These are phyloP conservation scores for Drosophila elegans DNA, from an alignment of 1,140 invertebrate genomes.

Conservation along the genomic window DNA sequence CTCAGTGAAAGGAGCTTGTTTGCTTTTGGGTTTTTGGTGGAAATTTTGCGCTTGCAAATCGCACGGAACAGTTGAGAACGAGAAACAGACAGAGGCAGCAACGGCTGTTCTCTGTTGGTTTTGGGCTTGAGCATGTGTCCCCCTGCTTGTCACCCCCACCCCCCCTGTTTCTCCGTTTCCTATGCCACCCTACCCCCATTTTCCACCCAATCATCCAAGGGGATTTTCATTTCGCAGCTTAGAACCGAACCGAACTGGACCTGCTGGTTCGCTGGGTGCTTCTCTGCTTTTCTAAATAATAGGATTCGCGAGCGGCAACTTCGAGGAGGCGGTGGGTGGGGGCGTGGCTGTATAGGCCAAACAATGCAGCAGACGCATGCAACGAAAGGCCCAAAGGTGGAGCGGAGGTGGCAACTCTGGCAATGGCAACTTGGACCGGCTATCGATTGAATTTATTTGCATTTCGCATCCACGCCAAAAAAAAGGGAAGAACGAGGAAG, in stretches of 20 bases:
- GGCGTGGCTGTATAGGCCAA: constrained; percentile 20
- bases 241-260: constrained; percentile 14
- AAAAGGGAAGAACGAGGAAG: constrained; percentile 25
- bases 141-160: constrained; percentile 3
- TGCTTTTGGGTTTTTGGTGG: constrained; percentile 72
- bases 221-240: constrained; percentile 80
- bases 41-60: constrained; percentile 79
- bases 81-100: constrained; percentile 21
- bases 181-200: background rate
- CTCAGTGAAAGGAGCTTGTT: constrained; percentile 38
- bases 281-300: constrained; percentile 61
- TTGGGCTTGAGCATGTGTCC: constrained; percentile 69
- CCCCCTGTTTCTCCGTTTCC: background rate
- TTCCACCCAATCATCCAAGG: constrained; percentile 29
- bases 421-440: constrained; percentile 54
- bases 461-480: constrained; percentile 44
- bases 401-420: constrained; percentile 32
- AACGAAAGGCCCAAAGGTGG: constrained; percentile 35
- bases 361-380: constrained; percentile 74
- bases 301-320: constrained; percentile 61
- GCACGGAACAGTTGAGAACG: constrained; percentile 73
- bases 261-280: constrained; percentile 18
- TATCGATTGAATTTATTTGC: constrained; percentile 84
- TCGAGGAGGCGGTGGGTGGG: constrained; percentile 34
- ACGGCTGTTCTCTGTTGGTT: constrained; percentile 50